A percentile compares a stretch with the other conserved stretches of the same genome.
Evolutionary conservation across 2,888 invertebrate species (phyloP).

Genomic region (Apocheima hispidaria): DNA sequence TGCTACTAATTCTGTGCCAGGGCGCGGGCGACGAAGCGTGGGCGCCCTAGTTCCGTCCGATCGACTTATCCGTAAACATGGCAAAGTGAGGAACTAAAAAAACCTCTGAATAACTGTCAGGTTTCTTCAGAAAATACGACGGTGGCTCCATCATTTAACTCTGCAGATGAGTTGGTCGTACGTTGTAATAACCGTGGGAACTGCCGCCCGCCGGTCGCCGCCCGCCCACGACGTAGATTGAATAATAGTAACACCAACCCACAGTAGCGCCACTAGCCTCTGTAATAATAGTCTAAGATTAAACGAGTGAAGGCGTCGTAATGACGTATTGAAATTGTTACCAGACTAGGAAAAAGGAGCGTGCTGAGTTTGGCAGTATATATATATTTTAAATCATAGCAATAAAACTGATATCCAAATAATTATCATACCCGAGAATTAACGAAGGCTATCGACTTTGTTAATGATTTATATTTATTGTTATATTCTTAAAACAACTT

Average conservation of each 20-base stretch:
- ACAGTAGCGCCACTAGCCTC: slow-evolving; percentile 42
- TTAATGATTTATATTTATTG: neutral
- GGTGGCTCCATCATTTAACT: neutral
- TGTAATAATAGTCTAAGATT: slow-evolving; percentile 23
- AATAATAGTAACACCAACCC: slow-evolving; percentile 28
- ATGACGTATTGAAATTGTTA: slow-evolving; percentile 19
- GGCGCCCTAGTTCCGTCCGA: slow-evolving; percentile 45
- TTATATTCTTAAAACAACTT: too few relatives aligned
- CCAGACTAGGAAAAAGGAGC: too few relatives aligned
- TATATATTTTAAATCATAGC: too few relatives aligned
- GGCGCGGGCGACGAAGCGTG: slow-evolving; percentile 52
- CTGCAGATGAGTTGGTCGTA: neutral
- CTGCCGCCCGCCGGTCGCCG: slow-evolving; percentile 48
- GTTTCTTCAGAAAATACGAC: neutral
- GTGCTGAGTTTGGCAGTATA: too few relatives aligned
- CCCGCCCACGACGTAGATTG: slow-evolving; percentile 42
- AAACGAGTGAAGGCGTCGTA: slow-evolving; percentile 20
- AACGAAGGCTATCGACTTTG: neutral
- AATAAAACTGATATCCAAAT: neutral
- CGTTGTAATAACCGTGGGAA: slow-evolving; percentile 82
- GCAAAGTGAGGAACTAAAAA: neutral
- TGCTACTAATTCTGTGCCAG: neutral
- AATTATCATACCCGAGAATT: neutral
- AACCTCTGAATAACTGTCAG: neutral
- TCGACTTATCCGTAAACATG: neutral